Base-by-base conservation (phyloP, 1,140 invertebrate genomes). In the Saccostrea echinata region DNA sequence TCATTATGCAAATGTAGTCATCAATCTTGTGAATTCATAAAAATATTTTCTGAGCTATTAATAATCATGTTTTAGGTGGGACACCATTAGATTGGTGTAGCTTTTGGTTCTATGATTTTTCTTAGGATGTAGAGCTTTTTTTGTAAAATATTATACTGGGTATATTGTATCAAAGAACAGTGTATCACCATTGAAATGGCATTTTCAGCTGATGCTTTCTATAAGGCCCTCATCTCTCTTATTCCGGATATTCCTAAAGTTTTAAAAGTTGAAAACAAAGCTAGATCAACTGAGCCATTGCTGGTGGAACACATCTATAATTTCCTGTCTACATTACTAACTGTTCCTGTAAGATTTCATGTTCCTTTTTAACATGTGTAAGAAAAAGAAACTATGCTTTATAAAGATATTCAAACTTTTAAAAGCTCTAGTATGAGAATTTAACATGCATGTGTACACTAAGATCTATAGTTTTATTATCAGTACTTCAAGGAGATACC, bases 161-260 rank as follows among this genome's bases (percentile, higher is more conserved):
- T 43, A 30, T 30, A 76, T 76, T 76, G 33, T 21, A 84, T 64
- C 6, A 1, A 43, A 43, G 43, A 43, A 43, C 43, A 43, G 6
- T 43, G 6, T 43, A 43, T 43, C 43, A 1, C 4, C 9, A 9
- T 21, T 76, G 3, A 33, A n/a, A 33, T 61, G 8, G 3, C 24
- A n/a, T 80, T 16, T 80, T 83, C 93, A 98, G 98, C 97, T 86
- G 98, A 99, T 96, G 97, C 97, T 2, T 99, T 98, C 93, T 97
- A 99, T 85, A 98, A 98, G 95, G 97, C 97, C 64, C 97, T 97
- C 0, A 96, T 99, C 13, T 97, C 96, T 81, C 94, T 98, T 27
- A 96, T 99, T 71, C 96, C 96, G 8, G 97, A 98, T 91, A 95
- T 98, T 91, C 97, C 97, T 0, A 96, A 96, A 86, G 96, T 96